Base-by-base conservation (phyloP, 1,140 invertebrate genomes). In the Hyles euphorbiae region DNA sequence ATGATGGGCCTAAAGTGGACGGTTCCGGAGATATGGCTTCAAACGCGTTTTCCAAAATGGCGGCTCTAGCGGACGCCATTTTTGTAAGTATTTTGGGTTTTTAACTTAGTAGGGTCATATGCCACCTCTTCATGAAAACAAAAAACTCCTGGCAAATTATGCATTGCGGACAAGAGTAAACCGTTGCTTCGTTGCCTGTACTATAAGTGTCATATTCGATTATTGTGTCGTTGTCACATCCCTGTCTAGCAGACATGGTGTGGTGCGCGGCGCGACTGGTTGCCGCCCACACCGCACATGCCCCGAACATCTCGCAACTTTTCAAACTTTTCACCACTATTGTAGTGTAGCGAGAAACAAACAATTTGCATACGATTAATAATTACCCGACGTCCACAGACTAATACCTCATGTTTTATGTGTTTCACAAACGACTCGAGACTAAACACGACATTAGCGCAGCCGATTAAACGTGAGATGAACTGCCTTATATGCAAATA, bases 251-350 rank as follows among this genome's bases (percentile, higher is more conserved):
- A 40, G 36, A 40, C 40, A 43, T 32, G 53, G 34, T 8, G 34
- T 22, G n/a, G 12, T 7, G 9, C 52, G 36, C 51, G 43, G 45
- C 47, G 33, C 36, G n/a, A 33, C 55, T 3, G 34, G 43, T 36
- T 49, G 34, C 12, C 45, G 10, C 33, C 47, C 49, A 61, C 56
- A 53, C 43, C 54, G 48, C 60, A 56, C 49, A 40, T 48, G 45
- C 54, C 12, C 22, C 8, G 40, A 34, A 47, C 33, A 59, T 45
- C 34, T 10, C 51, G 44, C 34, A 60, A 56, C 47, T 64, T 61
- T 65, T 59, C 52, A 67, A 69, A 69, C 63, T 72, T 72, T 69
- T 67, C 59, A 55, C 53, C 46, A 61, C 45, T 57, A 46, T 57
- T 60, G 49, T 51, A 36, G 40, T 43, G 45, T 11, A 43, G 9